Base-by-base conservation (phyloP, 2,888 invertebrate species). In the Oligia latruncula region DNA sequence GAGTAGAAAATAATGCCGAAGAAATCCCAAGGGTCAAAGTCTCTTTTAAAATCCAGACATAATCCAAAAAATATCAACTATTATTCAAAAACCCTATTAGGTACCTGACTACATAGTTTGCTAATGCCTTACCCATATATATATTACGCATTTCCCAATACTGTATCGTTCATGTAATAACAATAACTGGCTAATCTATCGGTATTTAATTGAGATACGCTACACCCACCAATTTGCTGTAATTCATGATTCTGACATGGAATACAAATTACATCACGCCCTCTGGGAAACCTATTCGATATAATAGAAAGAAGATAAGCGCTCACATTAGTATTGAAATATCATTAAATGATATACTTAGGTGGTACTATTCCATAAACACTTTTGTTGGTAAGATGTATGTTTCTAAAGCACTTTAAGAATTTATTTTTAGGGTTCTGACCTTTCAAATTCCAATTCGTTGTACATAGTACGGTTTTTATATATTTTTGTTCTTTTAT, bases 191-290 rank as follows among this genome's bases (percentile, higher is more conserved):
- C 2, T 82, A 64, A 74, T 74, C 15, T 46, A 77, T 82, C 58
- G 64, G 35, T 71, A 80, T 80, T 84, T 80, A 73, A 82, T 84
- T 49, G 82, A 72, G 71, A 46, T 65, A 73, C 52, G 40, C 40
- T n/a, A 74, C 70, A 73, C 65, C 70, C 73, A 82, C 65, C 52
- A 84, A 80, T 73, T 82, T 55, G 64, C 20, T 52, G 52, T 79
- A 79, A 80, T 60, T 60, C 58, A 58, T 64, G 52, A 29, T 73
- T 80, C 64, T 73, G 73, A 55, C 81, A 79, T 49, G 40, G 23
- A 67, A 79, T 66, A 82, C 52, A 80, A 84, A 84, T 84, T 71
- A 71, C 40, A 43, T 71, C 8, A 17, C 5, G 80, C 60, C 64
- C 73, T 55, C 15, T 5, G 80, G 72, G 80, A 80, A 84, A 72